Evolutionary conservation across 2,113 vertebrate genomes (phyloP).

Genomic region (Barnardius zonarius): DNA sequence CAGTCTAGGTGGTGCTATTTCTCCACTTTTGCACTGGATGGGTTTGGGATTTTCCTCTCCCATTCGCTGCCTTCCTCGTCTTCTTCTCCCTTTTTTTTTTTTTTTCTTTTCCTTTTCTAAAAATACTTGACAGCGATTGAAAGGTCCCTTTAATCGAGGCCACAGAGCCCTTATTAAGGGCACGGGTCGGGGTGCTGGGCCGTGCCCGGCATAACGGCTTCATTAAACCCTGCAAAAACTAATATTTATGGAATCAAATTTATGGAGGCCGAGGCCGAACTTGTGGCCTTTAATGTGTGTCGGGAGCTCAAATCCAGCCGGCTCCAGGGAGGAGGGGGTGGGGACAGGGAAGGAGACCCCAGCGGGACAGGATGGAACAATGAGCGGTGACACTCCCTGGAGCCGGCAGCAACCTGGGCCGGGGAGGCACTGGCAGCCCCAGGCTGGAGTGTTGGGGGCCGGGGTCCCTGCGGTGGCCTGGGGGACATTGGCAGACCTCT

Average conservation of each 20-base stretch:
- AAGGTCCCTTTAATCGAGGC: slow-evolving; percentile 79
- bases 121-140: slow-evolving; percentile 84
- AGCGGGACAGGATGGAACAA: slow-evolving; percentile 23
- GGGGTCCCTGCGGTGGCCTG: not conserved
- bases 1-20: slow-evolving; percentile 81
- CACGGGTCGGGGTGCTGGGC: slow-evolving; percentile 78
- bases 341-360: slow-evolving; percentile 57
- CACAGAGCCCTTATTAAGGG: slow-evolving; percentile 76
- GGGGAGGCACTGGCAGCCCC: not conserved
- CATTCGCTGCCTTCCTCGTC: slow-evolving; percentile 60
- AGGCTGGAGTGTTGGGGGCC: not conserved
- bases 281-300: slow-evolving; percentile 67
- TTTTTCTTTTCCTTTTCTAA: slow-evolving; percentile 76
- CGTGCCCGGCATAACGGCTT: slow-evolving; percentile 76
- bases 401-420: not conserved
- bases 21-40: slow-evolving; percentile 70
- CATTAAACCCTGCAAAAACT: slow-evolving; percentile 80
- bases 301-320: slow-evolving; percentile 60
- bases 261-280: slow-evolving; percentile 73
- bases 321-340: slow-evolving; percentile 61
- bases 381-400: not conserved
- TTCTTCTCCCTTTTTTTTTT: slow-evolving; percentile 71
- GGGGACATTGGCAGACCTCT: not conserved
- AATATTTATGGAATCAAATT: slow-evolving; percentile 83
- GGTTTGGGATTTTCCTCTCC: slow-evolving; percentile 59